Evolutionary conservation across 2,797 vertebrate species (phyloP).

Genomic region (Pseudocheirus occidentalis): DNA sequence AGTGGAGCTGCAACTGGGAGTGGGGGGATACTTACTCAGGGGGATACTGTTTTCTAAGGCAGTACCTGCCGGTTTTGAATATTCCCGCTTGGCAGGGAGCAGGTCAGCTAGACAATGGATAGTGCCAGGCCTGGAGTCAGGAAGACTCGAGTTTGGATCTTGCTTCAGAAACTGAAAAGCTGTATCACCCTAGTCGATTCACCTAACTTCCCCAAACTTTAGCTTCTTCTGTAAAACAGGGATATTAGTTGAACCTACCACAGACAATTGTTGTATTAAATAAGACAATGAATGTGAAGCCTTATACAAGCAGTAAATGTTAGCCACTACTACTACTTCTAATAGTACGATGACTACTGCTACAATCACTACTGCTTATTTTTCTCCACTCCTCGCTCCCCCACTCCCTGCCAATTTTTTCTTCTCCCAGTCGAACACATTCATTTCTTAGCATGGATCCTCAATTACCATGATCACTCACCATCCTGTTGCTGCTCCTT

Average conservation of each 20-base stretch:
- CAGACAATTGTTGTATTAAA: not conserved
- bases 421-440: not conserved
- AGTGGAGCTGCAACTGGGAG: not conserved
- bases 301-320: not conserved
- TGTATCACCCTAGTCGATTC: not conserved
- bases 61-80: not conserved
- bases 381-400: not conserved
- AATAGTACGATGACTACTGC: not conserved
- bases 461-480: not conserved
- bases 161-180: not conserved
- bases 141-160: not conserved
- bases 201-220: fast-evolving
- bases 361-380: not conserved
- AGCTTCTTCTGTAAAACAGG: not conserved
- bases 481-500: not conserved
- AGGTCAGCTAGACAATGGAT: not conserved
- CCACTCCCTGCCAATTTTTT: not conserved
- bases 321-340: not conserved
- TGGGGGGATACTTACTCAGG: not conserved
- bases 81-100: not conserved
- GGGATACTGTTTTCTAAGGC: not conserved
- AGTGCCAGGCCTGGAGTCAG: not conserved
- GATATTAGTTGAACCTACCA: fast-evolving
- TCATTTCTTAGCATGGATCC: not conserved
- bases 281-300: too few species aligned